Conservation (phyloP, 2,888 invertebrate genomes). For the Drosophila barbarae region DNA sequence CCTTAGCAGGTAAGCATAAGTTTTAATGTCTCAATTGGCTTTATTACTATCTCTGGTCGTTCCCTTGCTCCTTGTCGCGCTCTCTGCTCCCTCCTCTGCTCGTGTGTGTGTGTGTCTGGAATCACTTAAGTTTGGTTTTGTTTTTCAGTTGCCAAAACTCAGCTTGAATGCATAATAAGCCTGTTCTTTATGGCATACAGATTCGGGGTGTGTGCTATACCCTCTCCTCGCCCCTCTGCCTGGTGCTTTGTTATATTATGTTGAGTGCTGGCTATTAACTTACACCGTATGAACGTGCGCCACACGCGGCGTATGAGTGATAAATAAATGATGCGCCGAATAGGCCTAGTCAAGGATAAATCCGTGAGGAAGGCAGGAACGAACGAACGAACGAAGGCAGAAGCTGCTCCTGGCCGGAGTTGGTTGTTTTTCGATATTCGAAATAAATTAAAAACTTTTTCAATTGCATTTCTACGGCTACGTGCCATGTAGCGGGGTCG, state of each 20-base stretch:
- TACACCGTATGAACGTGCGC: slow-evolving; percentile 52
- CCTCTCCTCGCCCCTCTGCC: neutral
- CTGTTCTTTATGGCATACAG: slow-evolving; percentile 38
- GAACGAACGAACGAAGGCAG: neutral
- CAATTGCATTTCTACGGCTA: slow-evolving; percentile 51
- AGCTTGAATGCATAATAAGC: slow-evolving; percentile 60
- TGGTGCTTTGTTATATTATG: slow-evolving; percentile 54
- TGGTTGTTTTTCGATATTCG: slow-evolving; percentile 48
- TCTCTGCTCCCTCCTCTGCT: neutral
- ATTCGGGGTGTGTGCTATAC: neutral
- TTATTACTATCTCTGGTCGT: slow-evolving; percentile 24
- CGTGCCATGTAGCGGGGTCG: slow-evolving; percentile 13
- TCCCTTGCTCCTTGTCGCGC: neutral
- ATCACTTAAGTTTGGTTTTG: slow-evolving; percentile 64
- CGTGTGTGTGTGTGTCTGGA: slow-evolving; percentile 42
- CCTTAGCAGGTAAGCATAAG: slow-evolving; percentile 39
- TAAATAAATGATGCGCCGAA: slow-evolving; percentile 59
- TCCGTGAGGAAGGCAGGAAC: neutral
- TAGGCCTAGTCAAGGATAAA: slow-evolving; percentile 43
- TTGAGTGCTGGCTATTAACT: slow-evolving; percentile 61
- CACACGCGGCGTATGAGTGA: slow-evolving; percentile 56
- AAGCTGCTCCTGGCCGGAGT: neutral
- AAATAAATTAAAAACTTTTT: slow-evolving; percentile 65
- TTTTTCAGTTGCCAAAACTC: slow-evolving; percentile 58
- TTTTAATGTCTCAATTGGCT: slow-evolving; percentile 48